A percentile compares a stretch with the other conserved stretches of the same genome.
Conservation (phyloP, 2,888 invertebrate species). For the Euspilapteryx auroguttella region DNA sequence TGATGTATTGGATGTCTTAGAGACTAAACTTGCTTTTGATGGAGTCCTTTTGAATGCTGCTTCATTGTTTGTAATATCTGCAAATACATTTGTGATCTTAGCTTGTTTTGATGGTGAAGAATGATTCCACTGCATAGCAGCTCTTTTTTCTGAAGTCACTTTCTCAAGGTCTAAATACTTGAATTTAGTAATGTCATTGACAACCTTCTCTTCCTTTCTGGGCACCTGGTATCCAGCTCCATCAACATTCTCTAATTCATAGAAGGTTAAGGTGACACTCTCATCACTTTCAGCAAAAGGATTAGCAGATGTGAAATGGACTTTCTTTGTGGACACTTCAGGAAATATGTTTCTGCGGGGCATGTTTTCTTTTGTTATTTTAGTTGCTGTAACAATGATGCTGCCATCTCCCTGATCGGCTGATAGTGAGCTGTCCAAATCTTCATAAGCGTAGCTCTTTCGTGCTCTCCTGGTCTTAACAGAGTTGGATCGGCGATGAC, state of each 20-base stretch:
- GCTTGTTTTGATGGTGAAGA: conserved; percentile 47
- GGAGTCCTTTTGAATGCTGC: conserved; percentile 33
- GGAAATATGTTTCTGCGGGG: conserved; percentile 44
- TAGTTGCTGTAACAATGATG: conserved; percentile 53
- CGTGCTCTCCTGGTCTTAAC: conserved; percentile 23
- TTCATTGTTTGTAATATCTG: conserved; percentile 28
- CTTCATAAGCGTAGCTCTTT: conserved; percentile 47
- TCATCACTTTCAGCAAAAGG: conserved; percentile 53
- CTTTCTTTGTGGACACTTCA: conserved; percentile 34
- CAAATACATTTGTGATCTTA: conserved; percentile 23
- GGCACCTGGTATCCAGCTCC: conserved; percentile 22
- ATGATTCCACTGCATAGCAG: conserved; percentile 23
- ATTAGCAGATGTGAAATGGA: conserved; percentile 43
- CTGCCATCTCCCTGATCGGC: conserved; percentile 60
- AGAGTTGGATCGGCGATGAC: conserved; percentile 24
- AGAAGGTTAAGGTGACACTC: conserved; percentile 48
- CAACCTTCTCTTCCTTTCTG: conserved; percentile 12
- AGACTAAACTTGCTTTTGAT: conserved; percentile 37
- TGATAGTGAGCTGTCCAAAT: conserved; percentile 61
- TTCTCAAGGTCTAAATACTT: conserved; percentile 45
- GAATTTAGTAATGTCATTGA: conserved; percentile 39
- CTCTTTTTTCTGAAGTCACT: conserved; percentile 31
- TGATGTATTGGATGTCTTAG: conserved; percentile 28
- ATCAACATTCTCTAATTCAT: conserved; percentile 37
- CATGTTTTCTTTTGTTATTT: conserved; percentile 44